Base-by-base conservation (phyloP, 2,888 invertebrate genomes). In the Microdon myrmicae region DNA sequence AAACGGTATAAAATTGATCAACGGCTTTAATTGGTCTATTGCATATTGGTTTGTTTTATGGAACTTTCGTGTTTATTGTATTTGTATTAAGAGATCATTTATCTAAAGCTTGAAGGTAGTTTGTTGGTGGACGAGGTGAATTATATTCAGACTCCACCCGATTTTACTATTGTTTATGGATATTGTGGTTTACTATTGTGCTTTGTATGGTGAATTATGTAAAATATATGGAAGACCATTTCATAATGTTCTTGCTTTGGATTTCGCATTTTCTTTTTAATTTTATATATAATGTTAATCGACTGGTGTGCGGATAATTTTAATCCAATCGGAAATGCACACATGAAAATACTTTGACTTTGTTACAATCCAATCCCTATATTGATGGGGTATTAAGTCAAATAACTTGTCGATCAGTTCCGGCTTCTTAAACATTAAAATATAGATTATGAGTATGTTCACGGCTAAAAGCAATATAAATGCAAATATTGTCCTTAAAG, bases 351-450 rank as follows among this genome's bases (percentile, higher is more conserved):
- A 70, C 67, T 79, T 77, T 8, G 75, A 74, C 51, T 77, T 78
- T 31, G 75, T 75, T 28, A 75, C 48, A 23, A 79, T 73, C 74
- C 77, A 74, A 68, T 78, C 74, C 7, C 78, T 77, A 69, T 79
- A 79, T 44, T 77, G 74, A 35, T 72, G 72, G 1, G 79, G 79
- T 69, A 79, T 76, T 28, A 73, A 72, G 56, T 76, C 75, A 2
- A 77, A 72, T 8, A 79, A 38, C 38, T 71, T 74, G 35, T 79
- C 79, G 2, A 74, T 77, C 39, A 79, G 76, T 49, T 78, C 79
- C 1, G 78, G 77, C 67, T 77, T 77, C 64, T 79, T 78, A 44
- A 77, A 78, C 71, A 77, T 78, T 14, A 78, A 74, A 66, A 78
- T 70, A 48, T 79, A 79, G 23, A 79, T 77, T 2, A 77, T 55